phyloP scores from a whole-genome alignment of 2,888 invertebrate species.

The Cerastis rubricosa region DNA sequence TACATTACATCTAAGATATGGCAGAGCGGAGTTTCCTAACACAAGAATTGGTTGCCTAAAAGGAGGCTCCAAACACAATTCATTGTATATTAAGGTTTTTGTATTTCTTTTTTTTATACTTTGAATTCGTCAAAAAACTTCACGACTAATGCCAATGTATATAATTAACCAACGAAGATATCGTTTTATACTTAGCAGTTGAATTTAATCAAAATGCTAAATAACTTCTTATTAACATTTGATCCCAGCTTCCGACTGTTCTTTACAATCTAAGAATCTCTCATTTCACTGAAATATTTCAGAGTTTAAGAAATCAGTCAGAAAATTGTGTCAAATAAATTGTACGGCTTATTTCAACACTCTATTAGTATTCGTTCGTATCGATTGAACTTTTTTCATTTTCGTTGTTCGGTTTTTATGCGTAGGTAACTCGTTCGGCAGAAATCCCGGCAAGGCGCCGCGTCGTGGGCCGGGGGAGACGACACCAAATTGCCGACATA shows the following conservation, averaged over 20 bases:
- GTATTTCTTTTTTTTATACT: too few species aligned
- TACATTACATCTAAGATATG: too few species aligned
- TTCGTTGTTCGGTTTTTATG: constrained; percentile 63
- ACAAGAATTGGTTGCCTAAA: too few species aligned
- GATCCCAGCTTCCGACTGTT: too few species aligned
- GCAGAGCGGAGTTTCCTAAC: too few species aligned
- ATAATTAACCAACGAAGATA: constrained; percentile 5
- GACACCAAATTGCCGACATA: constrained; percentile 85
- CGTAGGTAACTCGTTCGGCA: constrained; percentile 66
- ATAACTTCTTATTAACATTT: background rate
- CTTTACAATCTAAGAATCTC: background rate
- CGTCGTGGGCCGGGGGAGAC: constrained; percentile 69
- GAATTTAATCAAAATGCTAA: background rate
- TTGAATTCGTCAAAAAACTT: constrained; percentile 27
- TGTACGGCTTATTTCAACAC: constrained; percentile 49
- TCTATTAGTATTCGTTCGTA: constrained; percentile 58
- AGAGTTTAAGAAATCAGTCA: constrained; percentile 33
- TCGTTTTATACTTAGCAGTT: background rate
- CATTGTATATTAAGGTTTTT: too few species aligned
- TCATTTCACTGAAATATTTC: constrained; percentile 8
- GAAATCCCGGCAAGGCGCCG: constrained; percentile 67
- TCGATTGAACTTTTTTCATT: constrained; percentile 69
- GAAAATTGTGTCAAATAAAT: constrained; percentile 41
- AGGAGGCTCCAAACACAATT: too few species aligned
- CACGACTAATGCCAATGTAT: constrained; percentile 6